Evolutionary conservation across 2,888 invertebrate species (phyloP).

Genomic region (Melinopterus prodromus): DNA sequence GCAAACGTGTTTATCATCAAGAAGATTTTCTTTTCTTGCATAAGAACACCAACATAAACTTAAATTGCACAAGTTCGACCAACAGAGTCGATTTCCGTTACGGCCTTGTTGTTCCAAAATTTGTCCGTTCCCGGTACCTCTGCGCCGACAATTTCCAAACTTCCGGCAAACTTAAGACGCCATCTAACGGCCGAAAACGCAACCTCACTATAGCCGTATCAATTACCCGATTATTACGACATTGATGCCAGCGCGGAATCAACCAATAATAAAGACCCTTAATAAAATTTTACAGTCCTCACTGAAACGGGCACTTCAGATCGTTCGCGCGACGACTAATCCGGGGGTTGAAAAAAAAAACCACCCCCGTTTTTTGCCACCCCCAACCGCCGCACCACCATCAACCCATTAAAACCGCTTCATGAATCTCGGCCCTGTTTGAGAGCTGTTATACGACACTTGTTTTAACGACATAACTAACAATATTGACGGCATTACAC

Average conservation of each 20-base stretch:
- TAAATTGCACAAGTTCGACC: neutral
- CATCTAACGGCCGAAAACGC: neutral
- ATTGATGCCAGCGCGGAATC: neutral
- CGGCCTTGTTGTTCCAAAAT: neutral
- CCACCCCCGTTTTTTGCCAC: constrained; percentile 43
- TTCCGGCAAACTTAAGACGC: neutral
- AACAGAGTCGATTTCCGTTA: constrained; percentile 12
- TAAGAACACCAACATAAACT: neutral
- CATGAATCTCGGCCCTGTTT: constrained; percentile 42
- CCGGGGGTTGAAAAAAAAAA: constrained; percentile 35
- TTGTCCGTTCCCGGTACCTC: neutral
- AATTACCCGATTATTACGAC: constrained; percentile 22
- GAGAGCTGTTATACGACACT: constrained; percentile 46
- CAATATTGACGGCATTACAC: constrained; percentile 44
- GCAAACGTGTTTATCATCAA: no score
- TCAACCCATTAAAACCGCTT: constrained; percentile 48
- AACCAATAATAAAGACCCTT: constrained; percentile 12
- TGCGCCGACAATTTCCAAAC: neutral
- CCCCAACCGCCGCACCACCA: constrained; percentile 42
- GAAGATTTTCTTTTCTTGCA: no score
- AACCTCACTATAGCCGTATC: neutral
- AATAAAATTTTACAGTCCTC: constrained; percentile 25
- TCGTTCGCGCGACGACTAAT: neutral
- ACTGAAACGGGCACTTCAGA: constrained; percentile 11
- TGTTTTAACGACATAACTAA: constrained; percentile 46